Base-by-base conservation (phyloP, 2,888 invertebrate genomes). In the Caenorhabditis macrosperma region DNA sequence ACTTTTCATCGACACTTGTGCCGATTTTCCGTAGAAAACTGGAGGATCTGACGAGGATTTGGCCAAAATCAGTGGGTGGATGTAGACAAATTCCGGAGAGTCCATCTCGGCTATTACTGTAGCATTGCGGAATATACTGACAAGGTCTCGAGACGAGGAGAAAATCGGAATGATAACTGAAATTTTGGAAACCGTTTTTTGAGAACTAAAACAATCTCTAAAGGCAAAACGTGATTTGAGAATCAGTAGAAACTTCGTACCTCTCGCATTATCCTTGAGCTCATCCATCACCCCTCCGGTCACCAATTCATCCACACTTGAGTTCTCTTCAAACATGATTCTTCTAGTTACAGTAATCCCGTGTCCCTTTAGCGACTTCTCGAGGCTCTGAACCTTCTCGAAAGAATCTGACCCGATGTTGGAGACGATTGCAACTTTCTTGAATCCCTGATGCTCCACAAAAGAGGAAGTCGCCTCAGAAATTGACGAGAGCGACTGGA, bases 91-190 rank as follows among this genome's bases (percentile, higher is more conserved):
- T 1, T 86, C 86, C 9, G 64, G 46, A 1, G 75, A 52, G 24
- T 66, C 33, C 48, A 86, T 71, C 1, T 76, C 76, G 6, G 82
- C 64, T 1, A 76, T 10, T n/a, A 30, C n/a, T 0, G 77, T 71
- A 15, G 82, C 85, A 35, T 82, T 69, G 24, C 74, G 77, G 55
- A 85, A 85, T 10, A 72, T 61, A 4, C 63, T 54, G 6, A 78
- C 74, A 15, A 85, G 68, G 46, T 85, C 84, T 35, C 82, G 81
- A 33, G 59, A 57, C 10, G 85, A 84, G 2, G 84, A 82, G 75
- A 85, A 85, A 54, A 84, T 61, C 17, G 79, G 81, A 17, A 85
- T 52, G 24, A 85, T 78, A n/a, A 84, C 85, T 85, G 75, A 44
- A 67, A 67, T 24, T 6, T 24, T n/a, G 22, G 48, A 22, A 22